Conservation (phyloP, 2,888 invertebrate genomes). For the Nematopogon swammerdamellus region DNA sequence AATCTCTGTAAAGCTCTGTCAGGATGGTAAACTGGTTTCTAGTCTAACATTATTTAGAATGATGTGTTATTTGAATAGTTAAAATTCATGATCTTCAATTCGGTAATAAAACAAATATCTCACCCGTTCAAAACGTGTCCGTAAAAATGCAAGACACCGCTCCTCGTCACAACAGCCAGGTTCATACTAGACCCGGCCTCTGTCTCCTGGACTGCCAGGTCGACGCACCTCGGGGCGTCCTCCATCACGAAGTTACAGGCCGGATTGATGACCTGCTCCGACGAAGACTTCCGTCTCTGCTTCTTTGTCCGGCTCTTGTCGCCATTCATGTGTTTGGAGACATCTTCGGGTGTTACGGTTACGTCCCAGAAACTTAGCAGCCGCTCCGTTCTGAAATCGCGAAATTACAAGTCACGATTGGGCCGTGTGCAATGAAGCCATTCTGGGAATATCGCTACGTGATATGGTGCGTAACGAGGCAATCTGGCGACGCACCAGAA, state of each 20-base stretch:
- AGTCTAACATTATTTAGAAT: too few relatives aligned
- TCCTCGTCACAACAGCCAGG: conserved; percentile 62
- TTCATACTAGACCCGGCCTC: conserved; percentile 46
- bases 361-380: conserved; percentile 47
- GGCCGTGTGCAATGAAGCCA: too few relatives aligned
- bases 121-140: conserved; percentile 74
- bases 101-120: conserved; percentile 18
- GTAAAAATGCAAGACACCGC: conserved; percentile 78
- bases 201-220: conserved; percentile 43
- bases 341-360: conserved; percentile 27
- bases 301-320: conserved; percentile 29
- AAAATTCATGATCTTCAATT: too few relatives aligned
- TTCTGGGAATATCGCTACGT: too few relatives aligned
- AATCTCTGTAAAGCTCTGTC: too few relatives aligned
- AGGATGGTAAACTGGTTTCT: too few relatives aligned
- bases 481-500: too few relatives aligned
- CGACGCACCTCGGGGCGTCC: conserved; percentile 57
- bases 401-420: too few relatives aligned
- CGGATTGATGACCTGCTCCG: conserved; percentile 15
- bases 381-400: conserved; percentile 41
- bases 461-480: too few relatives aligned
- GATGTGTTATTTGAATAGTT: too few relatives aligned
- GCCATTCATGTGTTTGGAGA: conserved; percentile 25
- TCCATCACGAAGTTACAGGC: conserved; percentile 65
- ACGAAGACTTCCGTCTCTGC: conserved; percentile 28